These are phyloP conservation scores for Pristis pectinata DNA, from an alignment of 2,797 vertebrate species.

Conservation along the genomic window DNA sequence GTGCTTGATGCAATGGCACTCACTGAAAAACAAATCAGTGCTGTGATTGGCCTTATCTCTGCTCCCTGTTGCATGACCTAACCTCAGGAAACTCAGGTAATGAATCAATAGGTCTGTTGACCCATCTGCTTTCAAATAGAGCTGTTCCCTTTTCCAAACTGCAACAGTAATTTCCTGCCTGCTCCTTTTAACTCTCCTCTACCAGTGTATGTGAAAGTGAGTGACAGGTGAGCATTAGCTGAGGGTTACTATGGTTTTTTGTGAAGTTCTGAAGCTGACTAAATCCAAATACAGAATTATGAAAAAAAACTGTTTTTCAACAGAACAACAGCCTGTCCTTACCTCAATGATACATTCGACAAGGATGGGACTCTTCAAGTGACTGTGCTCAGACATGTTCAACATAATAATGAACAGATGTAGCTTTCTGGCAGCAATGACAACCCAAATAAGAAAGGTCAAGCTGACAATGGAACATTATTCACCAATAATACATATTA, in stretches of 20 bases:
- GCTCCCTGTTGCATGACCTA: neutral
- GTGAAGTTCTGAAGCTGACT: neutral
- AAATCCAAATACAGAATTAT: neutral
- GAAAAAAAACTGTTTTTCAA: neutral
- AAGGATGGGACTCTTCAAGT: neutral
- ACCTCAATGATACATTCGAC: neutral
- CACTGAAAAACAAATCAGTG: neutral
- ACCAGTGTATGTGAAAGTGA: neutral
- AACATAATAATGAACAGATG: neutral
- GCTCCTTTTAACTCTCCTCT: neutral
- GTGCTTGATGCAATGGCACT: neutral
- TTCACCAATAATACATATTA: neutral
- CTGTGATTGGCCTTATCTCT: neutral
- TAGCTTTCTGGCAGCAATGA: neutral
- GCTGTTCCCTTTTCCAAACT: neutral
- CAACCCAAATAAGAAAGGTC: neutral
- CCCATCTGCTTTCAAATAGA: neutral
- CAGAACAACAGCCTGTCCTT: neutral
- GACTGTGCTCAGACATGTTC: too few relatives aligned
- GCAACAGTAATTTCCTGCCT: neutral
- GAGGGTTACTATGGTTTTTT: neutral
- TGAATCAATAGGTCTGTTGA: neutral
- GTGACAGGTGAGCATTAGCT: neutral
- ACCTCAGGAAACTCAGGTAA: neutral
- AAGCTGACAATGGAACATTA: neutral